Conservation (phyloP, 1,140 invertebrate genomes). For the Spodoptera frugiperda region DNA sequence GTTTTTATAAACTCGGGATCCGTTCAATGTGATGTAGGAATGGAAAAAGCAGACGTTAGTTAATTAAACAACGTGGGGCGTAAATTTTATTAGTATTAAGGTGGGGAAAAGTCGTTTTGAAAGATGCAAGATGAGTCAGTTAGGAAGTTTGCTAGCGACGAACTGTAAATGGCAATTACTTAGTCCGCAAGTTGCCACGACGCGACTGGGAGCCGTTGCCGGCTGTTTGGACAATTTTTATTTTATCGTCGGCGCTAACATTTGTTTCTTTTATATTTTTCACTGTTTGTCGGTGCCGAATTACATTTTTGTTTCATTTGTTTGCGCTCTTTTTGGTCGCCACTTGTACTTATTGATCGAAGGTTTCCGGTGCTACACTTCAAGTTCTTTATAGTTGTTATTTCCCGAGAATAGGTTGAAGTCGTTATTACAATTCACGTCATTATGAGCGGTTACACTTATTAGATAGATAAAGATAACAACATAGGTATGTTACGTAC, state of each 20-base stretch:
- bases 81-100: conserved; percentile 32
- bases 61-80: conserved; percentile 20
- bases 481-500: too few species aligned
- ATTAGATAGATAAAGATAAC: too few species aligned
- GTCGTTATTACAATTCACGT: too few species aligned
- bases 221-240: conserved; percentile 50
- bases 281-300: conserved; percentile 14
- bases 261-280: conserved; percentile 43
- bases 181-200: conserved; percentile 66
- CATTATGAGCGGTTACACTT: too few species aligned
- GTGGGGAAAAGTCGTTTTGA: conserved; percentile 15
- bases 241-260: conserved; percentile 44
- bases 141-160: conserved; percentile 66
- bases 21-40: conserved; percentile 4
- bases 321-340: conserved; percentile 12
- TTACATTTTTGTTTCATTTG: conserved; percentile 23
- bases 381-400: not conserved
- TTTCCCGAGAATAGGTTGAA: too few species aligned
- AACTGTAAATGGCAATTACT: conserved; percentile 77
- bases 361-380: not conserved
- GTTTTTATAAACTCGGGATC: conserved; percentile 30
- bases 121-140: conserved; percentile 64
- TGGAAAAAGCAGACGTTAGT: conserved; percentile 20
- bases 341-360: conserved; percentile 2
- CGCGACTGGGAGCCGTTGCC: conserved; percentile 58